Percentiles rank a stretch among this genome's conserved stretches.
Evolutionary conservation across 2,888 invertebrate genomes (phyloP).

Genomic region (Taphrorychus bicolor): DNA sequence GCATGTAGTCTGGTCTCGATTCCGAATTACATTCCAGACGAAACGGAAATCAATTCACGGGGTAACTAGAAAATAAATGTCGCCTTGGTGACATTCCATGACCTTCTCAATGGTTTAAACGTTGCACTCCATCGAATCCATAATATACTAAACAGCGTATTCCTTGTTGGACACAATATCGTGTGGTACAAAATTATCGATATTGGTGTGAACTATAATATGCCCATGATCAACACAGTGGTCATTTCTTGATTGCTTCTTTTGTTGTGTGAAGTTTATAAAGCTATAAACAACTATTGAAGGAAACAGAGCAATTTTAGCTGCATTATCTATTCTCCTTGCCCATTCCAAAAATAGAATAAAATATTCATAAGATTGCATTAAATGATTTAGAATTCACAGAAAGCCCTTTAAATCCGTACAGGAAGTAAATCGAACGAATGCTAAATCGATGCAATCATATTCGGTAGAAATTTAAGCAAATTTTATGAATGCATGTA

Average conservation of each 20-base stretch:
- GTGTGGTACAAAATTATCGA: background rate
- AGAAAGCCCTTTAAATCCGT: background rate
- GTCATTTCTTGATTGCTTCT: too few species aligned
- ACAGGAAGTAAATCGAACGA: background rate
- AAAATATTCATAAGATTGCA: background rate
- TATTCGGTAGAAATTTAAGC: conserved; percentile 43
- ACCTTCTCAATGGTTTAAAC: background rate
- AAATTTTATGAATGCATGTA: conserved; percentile 44
- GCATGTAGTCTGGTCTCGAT: background rate
- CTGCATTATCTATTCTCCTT: too few species aligned
- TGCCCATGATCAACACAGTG: too few species aligned
- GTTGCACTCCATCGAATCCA: background rate
- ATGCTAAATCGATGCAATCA: conserved; percentile 24
- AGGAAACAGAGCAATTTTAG: too few species aligned
- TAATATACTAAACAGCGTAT: background rate
- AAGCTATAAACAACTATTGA: too few species aligned
- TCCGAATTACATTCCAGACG: background rate
- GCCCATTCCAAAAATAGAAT: background rate
- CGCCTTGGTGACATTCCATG: conserved; percentile 2
- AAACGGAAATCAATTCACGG: conserved; percentile 7
- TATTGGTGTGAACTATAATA: too few species aligned
- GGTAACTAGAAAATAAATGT: background rate
- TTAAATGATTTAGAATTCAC: background rate
- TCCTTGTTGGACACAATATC: too few species aligned
- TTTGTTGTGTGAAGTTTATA: too few species aligned